Conservation (phyloP, 2,888 invertebrate genomes). For the Poecilobothrus nobilitatus region DNA sequence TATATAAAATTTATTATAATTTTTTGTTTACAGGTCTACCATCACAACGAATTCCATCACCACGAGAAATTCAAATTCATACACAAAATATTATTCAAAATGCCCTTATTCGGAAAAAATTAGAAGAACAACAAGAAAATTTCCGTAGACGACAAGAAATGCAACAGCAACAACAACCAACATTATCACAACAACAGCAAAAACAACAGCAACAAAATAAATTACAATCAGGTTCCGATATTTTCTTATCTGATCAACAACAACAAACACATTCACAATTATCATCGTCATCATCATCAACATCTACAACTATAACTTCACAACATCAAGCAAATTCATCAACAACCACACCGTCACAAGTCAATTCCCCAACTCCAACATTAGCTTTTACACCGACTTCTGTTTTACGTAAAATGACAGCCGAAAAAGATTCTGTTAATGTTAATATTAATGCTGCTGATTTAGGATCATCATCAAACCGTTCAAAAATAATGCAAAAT, state of each 20-base stretch:
- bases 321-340: neutral
- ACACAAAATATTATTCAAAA: conserved; percentile 81
- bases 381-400: conserved; percentile 89
- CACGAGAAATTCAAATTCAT: conserved; percentile 74
- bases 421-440: conserved; percentile 59
- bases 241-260: conserved; percentile 9
- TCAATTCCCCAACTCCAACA: conserved; percentile 46
- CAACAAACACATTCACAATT: conserved; percentile 40
- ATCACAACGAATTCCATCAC: conserved; percentile 63
- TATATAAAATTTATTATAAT: neutral
- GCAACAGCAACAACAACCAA: conserved; percentile 27
- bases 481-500: neutral
- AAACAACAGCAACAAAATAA: neutral
- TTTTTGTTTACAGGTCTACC: conserved; percentile 49
- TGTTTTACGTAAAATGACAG: conserved; percentile 89
- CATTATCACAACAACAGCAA: conserved; percentile 23
- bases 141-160: conserved; percentile 70
- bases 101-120: conserved; percentile 78
- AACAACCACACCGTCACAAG: conserved; percentile 25
- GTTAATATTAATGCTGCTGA: conserved; percentile 18
- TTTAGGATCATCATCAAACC: conserved; percentile 18
- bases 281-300: conserved; percentile 76
- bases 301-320: conserved; percentile 47
- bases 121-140: conserved; percentile 81
- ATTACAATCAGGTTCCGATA: neutral